Evolutionary conservation across 2,797 vertebrate genomes (phyloP).

Genomic region (Scolopax bukidnonensis): DNA sequence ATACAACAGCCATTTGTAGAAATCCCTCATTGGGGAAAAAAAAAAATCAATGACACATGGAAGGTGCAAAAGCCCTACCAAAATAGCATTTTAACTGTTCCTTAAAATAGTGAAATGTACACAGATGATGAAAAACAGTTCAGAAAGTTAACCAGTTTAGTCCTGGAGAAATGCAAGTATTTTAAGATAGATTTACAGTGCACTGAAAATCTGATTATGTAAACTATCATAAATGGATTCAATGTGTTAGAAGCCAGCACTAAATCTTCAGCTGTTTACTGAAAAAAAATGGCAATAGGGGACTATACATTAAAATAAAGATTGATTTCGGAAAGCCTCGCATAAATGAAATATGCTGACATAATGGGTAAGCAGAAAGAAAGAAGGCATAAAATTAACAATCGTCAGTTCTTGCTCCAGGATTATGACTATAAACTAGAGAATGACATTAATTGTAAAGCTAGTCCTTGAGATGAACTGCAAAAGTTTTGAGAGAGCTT

Average conservation of each 20-base stretch:
- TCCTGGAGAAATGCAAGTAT: constrained; percentile 5
- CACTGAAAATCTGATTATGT: constrained; percentile 56
- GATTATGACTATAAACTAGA: constrained; percentile 26
- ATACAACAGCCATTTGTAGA: constrained; percentile 17
- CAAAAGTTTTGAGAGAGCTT: constrained; percentile 5
- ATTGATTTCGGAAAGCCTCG: constrained; percentile 17
- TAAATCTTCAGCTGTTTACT: constrained; percentile 57
- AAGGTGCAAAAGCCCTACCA: not conserved
- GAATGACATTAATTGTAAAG: constrained; percentile 34
- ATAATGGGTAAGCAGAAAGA: constrained; percentile 46
- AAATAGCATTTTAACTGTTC: not conserved
- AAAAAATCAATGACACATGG: not conserved
- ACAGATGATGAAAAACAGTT: constrained; percentile 31
- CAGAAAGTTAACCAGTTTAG: constrained; percentile 31
- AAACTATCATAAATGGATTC: constrained; percentile 56
- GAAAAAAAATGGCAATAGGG: constrained; percentile 8
- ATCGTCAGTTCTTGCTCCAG: not conserved
- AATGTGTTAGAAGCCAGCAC: constrained; percentile 15
- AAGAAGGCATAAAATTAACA: constrained; percentile 61
- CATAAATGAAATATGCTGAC: constrained; percentile 57
- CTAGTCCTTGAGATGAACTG: constrained; percentile 42
- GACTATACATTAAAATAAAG: constrained; percentile 54
- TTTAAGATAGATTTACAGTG: constrained; percentile 46
- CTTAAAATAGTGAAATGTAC: constrained; percentile 9
- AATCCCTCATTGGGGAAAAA: not conserved